phyloP scores from a whole-genome alignment of 2,888 invertebrate genomes.

The Baronia brevicornis region DNA sequence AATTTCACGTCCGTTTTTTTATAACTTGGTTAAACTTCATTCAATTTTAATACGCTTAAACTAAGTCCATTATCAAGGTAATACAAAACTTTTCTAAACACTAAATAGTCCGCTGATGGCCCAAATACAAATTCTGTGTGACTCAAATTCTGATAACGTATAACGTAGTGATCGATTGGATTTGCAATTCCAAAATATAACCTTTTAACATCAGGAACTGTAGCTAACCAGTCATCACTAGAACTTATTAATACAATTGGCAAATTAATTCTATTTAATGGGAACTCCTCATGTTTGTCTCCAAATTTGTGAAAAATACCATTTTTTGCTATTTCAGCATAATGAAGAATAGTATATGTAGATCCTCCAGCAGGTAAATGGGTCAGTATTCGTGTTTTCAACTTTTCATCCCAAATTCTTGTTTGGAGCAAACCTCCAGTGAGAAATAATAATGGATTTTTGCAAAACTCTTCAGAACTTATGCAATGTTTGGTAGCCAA shows the following conservation, averaged over 20 bases:
- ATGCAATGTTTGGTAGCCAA: conserved; percentile 38
- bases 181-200: conserved; percentile 40
- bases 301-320: conserved; percentile 46
- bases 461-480: conserved; percentile 36
- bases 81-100: conserved; percentile 40
- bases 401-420: conserved; percentile 28
- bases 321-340: conserved; percentile 38
- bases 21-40: conserved; percentile 15
- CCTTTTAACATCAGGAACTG: conserved; percentile 37
- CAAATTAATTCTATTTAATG: conserved; percentile 31
- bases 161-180: conserved; percentile 45
- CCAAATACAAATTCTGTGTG: conserved; percentile 56
- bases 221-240: conserved; percentile 42
- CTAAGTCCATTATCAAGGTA: conserved; percentile 30
- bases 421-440: conserved; percentile 32
- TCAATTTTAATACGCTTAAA: conserved; percentile 17
- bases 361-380: conserved; percentile 54
- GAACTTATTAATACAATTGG: conserved; percentile 49
- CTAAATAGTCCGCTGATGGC: conserved; percentile 27
- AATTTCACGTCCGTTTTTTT: too few species aligned
- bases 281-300: conserved; percentile 28
- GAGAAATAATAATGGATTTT: conserved; percentile 48
- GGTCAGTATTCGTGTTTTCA: conserved; percentile 35
- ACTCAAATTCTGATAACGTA: conserved; percentile 35
- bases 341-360: conserved; percentile 47